Conservation (phyloP, 23 tunicate genomes). For the Halocynthia aurantium region DNA sequence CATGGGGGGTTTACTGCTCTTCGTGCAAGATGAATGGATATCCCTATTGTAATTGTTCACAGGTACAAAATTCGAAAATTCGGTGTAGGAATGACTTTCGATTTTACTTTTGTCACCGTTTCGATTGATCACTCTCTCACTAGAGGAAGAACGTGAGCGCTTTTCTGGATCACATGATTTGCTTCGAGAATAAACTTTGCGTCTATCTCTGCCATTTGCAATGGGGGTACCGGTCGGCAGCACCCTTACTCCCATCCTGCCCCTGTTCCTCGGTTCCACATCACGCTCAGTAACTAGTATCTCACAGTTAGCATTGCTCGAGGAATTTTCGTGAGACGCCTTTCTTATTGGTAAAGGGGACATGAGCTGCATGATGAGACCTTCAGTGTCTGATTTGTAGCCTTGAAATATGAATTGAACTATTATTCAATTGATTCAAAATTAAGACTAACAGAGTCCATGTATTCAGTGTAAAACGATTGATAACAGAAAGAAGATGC, state of each 20-base stretch:
- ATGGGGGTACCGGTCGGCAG: not conserved
- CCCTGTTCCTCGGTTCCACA: not conserved
- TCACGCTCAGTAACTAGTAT: slow-evolving; percentile 9
- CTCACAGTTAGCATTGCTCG: not conserved
- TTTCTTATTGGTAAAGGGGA: slow-evolving; percentile 10
- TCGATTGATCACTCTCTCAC: not conserved
- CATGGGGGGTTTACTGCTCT: not conserved
- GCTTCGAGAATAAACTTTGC: not conserved
- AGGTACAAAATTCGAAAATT: not conserved
- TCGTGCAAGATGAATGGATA: no score
- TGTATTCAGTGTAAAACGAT: no score
- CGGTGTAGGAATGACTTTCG: not conserved
- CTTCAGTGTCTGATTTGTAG: slow-evolving; percentile 69
- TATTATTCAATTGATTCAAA: no score
- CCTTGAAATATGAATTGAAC: slow-evolving; percentile 17
- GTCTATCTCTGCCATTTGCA: not conserved
- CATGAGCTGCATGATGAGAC: not conserved
- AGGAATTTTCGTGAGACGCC: no score
- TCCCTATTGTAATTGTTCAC: no score
- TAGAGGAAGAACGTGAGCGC: slow-evolving; percentile 1
- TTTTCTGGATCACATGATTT: slow-evolving; percentile 2
- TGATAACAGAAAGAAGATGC: no score
- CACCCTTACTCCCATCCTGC: slow-evolving; percentile 8
- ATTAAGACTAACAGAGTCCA: no score
- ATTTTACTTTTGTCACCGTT: not conserved